A percentile compares a stretch with the other conserved stretches of the same genome.
Conservation (phyloP, 2,888 invertebrate species). For the Synanthedon formicaeformis region DNA sequence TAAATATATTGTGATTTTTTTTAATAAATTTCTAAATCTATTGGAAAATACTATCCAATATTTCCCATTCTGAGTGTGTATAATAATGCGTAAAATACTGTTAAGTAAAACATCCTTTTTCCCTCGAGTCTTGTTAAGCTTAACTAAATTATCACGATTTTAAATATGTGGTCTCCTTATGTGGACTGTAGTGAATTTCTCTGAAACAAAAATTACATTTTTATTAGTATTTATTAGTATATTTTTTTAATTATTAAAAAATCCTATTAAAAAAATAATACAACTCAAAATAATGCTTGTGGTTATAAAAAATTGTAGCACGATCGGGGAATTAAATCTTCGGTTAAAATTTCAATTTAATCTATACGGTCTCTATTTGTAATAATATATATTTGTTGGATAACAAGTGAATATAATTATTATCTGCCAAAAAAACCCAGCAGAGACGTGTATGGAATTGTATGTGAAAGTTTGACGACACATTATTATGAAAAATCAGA, state of each 20-base stretch:
- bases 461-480: no score
- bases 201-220: constrained; percentile 42
- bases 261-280: not conserved
- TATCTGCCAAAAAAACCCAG: no score
- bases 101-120: constrained; percentile 40
- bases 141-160: constrained; percentile 40
- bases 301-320: constrained; percentile 19
- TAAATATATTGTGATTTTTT: no score
- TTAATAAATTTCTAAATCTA: no score
- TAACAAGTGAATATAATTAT: no score
- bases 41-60: constrained; percentile 34
- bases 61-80: constrained; percentile 57
- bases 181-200: constrained; percentile 56
- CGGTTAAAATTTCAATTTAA: no score
- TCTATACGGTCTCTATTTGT: no score
- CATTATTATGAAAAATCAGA: no score
- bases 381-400: no score
- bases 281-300: constrained; percentile 36
- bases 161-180: constrained; percentile 55
- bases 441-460: no score
- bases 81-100: constrained; percentile 64
- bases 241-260: not conserved
- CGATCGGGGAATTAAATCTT: constrained; percentile 22
- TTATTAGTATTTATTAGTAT: no score
- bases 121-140: constrained; percentile 15